phyloP scores from a whole-genome alignment of 2,797 vertebrate species.

The Gobionotothen gibberifrons region DNA sequence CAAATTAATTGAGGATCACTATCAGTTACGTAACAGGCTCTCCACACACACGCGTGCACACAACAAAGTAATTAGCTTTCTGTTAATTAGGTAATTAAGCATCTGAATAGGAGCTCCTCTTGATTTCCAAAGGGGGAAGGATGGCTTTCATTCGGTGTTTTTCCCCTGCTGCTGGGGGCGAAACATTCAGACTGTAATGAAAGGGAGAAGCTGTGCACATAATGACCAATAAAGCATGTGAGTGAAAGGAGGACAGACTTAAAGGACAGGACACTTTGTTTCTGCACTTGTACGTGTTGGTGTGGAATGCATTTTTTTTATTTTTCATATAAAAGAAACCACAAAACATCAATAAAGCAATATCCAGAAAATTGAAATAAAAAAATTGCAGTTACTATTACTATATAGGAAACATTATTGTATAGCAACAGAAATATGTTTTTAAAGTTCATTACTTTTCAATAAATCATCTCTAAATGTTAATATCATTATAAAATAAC shows the following conservation, averaged over 20 bases:
- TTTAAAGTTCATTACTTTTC: neutral
- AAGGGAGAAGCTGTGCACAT: slow-evolving; percentile 40
- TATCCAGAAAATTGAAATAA: neutral
- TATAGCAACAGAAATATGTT: neutral
- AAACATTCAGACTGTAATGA: slow-evolving; percentile 53
- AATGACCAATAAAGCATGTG: slow-evolving; percentile 41
- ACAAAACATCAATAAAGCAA: neutral
- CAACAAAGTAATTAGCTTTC: slow-evolving; percentile 85
- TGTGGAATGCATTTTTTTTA: neutral
- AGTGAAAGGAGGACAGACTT: slow-evolving; percentile 1
- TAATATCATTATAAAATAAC: no score
- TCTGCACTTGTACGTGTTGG: neutral
- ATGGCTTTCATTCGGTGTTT: slow-evolving; percentile 63
- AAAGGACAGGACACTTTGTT: neutral
- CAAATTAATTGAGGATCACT: slow-evolving; percentile 84
- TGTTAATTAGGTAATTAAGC: slow-evolving; percentile 88
- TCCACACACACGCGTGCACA: slow-evolving; percentile 71
- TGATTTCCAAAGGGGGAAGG: slow-evolving; percentile 71
- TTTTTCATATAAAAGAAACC: no score
- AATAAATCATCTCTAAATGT: neutral
- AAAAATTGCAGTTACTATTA: neutral
- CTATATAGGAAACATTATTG: no score
- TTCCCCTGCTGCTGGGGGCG: slow-evolving; percentile 53
- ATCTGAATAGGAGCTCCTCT: slow-evolving; percentile 82
- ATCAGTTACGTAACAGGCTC: slow-evolving; percentile 80